Evolutionary conservation across 2,888 invertebrate species (phyloP).

Genomic region (Melanophora roralis): DNA sequence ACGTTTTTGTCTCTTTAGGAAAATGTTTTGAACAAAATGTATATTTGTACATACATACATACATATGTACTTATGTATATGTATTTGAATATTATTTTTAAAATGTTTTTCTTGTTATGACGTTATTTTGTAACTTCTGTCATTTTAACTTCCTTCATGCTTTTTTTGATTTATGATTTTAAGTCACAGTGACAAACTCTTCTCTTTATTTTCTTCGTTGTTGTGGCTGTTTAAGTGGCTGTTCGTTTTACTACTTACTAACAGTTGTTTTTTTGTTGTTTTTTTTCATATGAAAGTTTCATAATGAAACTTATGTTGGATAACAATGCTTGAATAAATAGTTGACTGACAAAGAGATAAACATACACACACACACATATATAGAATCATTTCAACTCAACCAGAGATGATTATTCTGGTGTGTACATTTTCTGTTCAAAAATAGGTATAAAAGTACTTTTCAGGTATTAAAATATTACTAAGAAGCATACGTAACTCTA

Average conservation of each 20-base stretch:
- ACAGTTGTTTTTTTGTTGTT: background rate
- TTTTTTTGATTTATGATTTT: slow-evolving; percentile 57
- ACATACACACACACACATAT: background rate
- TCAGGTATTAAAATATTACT: too few species aligned
- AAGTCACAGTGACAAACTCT: slow-evolving; percentile 59
- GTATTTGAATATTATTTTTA: slow-evolving; percentile 28
- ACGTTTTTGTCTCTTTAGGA: background rate
- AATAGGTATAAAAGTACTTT: too few species aligned
- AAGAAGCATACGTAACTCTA: too few species aligned
- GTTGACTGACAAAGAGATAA: slow-evolving; percentile 34
- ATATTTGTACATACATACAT: too few species aligned
- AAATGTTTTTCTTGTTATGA: background rate
- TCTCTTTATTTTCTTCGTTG: slow-evolving; percentile 19
- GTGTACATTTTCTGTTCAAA: too few species aligned
- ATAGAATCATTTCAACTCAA: too few species aligned
- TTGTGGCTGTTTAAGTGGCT: slow-evolving; percentile 15
- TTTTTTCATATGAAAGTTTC: too few species aligned
- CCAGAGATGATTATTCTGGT: too few species aligned
- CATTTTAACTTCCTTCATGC: slow-evolving; percentile 52
- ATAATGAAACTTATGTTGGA: slow-evolving; percentile 37
- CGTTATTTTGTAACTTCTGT: slow-evolving; percentile 40
- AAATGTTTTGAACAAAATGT: background rate
- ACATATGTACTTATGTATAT: slow-evolving; percentile 11
- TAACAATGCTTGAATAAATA: slow-evolving; percentile 40
- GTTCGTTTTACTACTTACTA: slow-evolving; percentile 25